Conservation (phyloP, 2,113 vertebrate genomes). For the Epinephelus moara region DNA sequence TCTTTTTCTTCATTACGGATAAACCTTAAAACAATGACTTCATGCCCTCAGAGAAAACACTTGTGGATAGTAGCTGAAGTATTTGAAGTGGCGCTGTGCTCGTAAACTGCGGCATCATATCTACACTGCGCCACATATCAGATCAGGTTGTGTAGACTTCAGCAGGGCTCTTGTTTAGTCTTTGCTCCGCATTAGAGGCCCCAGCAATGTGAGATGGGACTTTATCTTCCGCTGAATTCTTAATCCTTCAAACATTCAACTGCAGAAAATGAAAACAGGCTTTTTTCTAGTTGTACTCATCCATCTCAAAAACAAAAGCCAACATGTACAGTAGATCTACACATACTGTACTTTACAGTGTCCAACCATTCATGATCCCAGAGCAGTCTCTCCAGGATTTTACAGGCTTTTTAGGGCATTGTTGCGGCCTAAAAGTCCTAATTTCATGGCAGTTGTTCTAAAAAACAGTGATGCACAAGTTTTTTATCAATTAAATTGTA, state of each 20-base stretch:
- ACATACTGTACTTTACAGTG: background rate
- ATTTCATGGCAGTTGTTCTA: too few relatives aligned
- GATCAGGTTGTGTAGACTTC: constrained; percentile 42
- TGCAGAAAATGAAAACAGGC: constrained; percentile 26
- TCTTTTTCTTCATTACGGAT: background rate
- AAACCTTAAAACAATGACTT: background rate
- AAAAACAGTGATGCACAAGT: too few relatives aligned
- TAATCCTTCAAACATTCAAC: constrained; percentile 53
- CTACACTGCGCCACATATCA: constrained; percentile 38
- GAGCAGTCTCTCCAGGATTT: background rate
- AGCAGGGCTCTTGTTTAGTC: constrained; percentile 65
- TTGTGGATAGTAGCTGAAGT: background rate
- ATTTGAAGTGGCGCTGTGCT: background rate
- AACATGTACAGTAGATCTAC: background rate
- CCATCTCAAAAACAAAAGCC: background rate
- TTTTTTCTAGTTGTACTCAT: constrained; percentile 9
- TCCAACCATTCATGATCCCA: too few relatives aligned
- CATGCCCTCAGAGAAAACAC: too few relatives aligned
- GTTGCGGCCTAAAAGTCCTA: too few relatives aligned
- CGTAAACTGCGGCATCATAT: constrained; percentile 31
- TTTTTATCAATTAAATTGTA: too few relatives aligned
- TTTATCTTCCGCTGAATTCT: constrained; percentile 62
- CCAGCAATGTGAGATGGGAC: constrained; percentile 38
- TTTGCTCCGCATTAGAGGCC: constrained; percentile 66
- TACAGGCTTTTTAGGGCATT: too few relatives aligned